A percentile compares a stretch with the other conserved stretches of the same genome.
Conservation (phyloP, 92 coral and sea anemone genomes). For the Chrysogorgia sp. region DNA sequence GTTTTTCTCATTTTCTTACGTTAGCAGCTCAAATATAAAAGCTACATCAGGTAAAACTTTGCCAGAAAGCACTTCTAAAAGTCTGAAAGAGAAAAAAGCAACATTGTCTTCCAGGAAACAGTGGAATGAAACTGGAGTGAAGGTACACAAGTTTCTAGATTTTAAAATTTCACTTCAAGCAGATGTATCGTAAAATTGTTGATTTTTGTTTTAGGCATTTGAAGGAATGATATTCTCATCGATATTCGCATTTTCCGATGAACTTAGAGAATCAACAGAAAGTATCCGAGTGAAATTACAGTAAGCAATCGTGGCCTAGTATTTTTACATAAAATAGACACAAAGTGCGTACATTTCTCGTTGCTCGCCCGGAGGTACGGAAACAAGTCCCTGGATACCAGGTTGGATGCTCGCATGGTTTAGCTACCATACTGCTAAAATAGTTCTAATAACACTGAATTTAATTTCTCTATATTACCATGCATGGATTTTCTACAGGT, state of each 20-base stretch:
- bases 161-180: not conserved
- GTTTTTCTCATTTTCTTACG: not conserved
- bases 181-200: not conserved
- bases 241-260: slow-evolving; percentile 35
- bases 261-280: slow-evolving; percentile 26
- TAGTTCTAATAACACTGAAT: too few relatives aligned
- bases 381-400: too few relatives aligned
- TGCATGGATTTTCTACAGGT: too few relatives aligned
- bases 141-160: not conserved
- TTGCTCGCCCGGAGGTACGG: too few relatives aligned
- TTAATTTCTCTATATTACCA: too few relatives aligned
- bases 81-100: not conserved
- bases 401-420: too few relatives aligned
- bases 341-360: too few relatives aligned
- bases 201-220: slow-evolving; percentile 1
- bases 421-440: too few relatives aligned
- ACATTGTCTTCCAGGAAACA: not conserved
- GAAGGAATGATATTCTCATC: slow-evolving; percentile 34
- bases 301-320: slow-evolving; percentile 1
- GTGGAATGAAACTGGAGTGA: slow-evolving; percentile 20
- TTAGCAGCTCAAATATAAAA: not conserved
- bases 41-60: not conserved
- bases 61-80: not conserved
- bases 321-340: not conserved
- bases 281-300: slow-evolving; percentile 18